Conservation (phyloP, 2,113 vertebrate genomes). For the Oplegnathus fasciatus region DNA sequence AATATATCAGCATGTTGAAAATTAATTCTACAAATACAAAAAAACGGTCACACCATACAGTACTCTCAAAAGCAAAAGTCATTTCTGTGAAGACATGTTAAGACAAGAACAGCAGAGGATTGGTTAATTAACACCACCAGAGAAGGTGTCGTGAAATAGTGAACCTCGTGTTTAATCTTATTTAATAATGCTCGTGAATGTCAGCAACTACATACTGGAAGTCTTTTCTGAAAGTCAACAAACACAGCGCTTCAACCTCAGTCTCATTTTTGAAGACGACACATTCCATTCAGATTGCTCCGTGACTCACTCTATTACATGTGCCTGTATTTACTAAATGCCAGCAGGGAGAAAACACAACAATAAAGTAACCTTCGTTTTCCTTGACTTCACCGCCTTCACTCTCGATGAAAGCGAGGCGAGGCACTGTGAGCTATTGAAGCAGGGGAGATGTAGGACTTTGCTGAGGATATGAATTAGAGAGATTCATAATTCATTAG, state of each 20-base stretch:
- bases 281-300: slow-evolving; percentile 27
- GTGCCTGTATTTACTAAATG: slow-evolving; percentile 28
- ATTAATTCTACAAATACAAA: not conserved
- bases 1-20: slow-evolving; percentile 4
- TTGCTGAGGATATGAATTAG: slow-evolving; percentile 46
- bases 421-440: slow-evolving; percentile 14
- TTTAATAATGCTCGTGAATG: slow-evolving; percentile 4
- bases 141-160: not conserved
- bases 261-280: slow-evolving; percentile 7
- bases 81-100: slow-evolving; percentile 14
- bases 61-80: slow-evolving; percentile 10
- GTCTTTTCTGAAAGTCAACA: slow-evolving; percentile 17
- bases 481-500: slow-evolving; percentile 64
- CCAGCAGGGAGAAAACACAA: slow-evolving; percentile 27
- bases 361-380: slow-evolving; percentile 49
- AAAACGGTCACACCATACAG: not conserved
- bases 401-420: not conserved
- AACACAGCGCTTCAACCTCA: not conserved
- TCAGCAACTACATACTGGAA: not conserved
- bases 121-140: slow-evolving; percentile 31
- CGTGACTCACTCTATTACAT: slow-evolving; percentile 41
- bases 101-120: not conserved
- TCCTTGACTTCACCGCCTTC: slow-evolving; percentile 13
- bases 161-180: not conserved
- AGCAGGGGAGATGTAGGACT: slow-evolving; percentile 20